Evolutionary conservation across 2,888 invertebrate species (phyloP).

Genomic region (Mallateleia sp.): DNA sequence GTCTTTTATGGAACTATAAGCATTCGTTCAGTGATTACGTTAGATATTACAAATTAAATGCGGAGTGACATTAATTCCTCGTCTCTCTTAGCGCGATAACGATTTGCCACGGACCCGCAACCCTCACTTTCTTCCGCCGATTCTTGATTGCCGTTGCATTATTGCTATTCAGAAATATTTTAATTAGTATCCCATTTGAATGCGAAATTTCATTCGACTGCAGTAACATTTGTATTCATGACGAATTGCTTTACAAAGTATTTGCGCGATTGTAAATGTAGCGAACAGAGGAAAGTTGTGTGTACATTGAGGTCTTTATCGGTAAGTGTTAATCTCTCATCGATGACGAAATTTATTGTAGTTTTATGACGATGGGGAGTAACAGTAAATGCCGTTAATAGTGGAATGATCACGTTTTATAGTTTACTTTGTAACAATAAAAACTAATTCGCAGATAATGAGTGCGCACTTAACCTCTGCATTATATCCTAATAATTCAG

Average conservation of each 20-base stretch:
- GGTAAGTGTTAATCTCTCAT: conserved; percentile 63
- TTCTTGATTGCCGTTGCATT: not conserved
- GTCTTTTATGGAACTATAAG: conserved; percentile 55
- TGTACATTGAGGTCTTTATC: conserved; percentile 50
- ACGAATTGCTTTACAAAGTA: conserved; percentile 51
- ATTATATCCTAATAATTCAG: conserved; percentile 13
- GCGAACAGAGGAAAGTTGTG: conserved; percentile 42
- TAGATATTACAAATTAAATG: conserved; percentile 35
- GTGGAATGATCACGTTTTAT: conserved; percentile 57
- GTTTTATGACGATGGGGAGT: conserved; percentile 44
- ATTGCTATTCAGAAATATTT: conserved; percentile 35
- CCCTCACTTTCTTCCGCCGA: not conserved
- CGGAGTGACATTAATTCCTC: conserved; percentile 11
- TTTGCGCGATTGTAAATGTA: conserved; percentile 47
- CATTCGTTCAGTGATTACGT: conserved; percentile 42
- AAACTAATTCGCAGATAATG: conserved; percentile 41
- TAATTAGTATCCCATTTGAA: conserved; percentile 32
- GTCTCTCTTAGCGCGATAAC: conserved; percentile 11
- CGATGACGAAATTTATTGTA: conserved; percentile 64
- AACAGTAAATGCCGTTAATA: conserved; percentile 52
- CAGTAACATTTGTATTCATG: conserved; percentile 45
- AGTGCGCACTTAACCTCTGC: conserved; percentile 10
- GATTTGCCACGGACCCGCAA: conserved; percentile 1
- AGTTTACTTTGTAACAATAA: conserved; percentile 48
- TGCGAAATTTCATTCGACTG: conserved; percentile 9